Conservation (phyloP, 2,888 invertebrate genomes). For the Coleophora flavipennella region DNA sequence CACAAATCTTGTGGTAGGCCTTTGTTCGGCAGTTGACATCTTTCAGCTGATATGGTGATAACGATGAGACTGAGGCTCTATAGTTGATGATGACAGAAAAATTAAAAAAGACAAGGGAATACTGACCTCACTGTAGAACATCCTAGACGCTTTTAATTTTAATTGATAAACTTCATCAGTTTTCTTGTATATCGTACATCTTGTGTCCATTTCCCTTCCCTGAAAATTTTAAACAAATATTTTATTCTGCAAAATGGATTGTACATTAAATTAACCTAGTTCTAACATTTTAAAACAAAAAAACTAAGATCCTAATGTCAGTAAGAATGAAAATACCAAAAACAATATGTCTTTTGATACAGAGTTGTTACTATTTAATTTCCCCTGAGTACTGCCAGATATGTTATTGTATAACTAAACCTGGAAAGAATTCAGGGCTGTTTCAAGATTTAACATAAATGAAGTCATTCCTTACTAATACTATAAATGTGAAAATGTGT, state of each 20-base stretch:
- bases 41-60: too few relatives aligned
- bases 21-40: too few relatives aligned
- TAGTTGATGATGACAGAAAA: too few relatives aligned
- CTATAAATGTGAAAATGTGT: too few relatives aligned
- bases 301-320: conserved; percentile 20
- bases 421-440: conserved; percentile 50
- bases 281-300: too few relatives aligned
- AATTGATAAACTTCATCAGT: conserved; percentile 97
- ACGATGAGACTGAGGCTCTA: too few relatives aligned
- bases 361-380: conserved; percentile 30
- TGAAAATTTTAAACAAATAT: conserved; percentile 32
- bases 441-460: neutral
- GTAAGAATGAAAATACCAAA: conserved; percentile 28
- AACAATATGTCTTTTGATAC: conserved; percentile 21
- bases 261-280: too few relatives aligned
- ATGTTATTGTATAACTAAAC: conserved; percentile 17
- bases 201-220: conserved; percentile 93
- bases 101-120: neutral
- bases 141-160: conserved; percentile 96
- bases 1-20: too few relatives aligned
- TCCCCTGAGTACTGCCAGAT: conserved; percentile 49
- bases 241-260: too few relatives aligned
- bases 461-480: too few relatives aligned
- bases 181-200: conserved; percentile 98
- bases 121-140: conserved; percentile 85